Evolutionary conservation across 53 echinoderm and acorn worm species (phyloP), one percentile per base, ranked within the genome.

Genomic region (Henricia sp.): DNA sequence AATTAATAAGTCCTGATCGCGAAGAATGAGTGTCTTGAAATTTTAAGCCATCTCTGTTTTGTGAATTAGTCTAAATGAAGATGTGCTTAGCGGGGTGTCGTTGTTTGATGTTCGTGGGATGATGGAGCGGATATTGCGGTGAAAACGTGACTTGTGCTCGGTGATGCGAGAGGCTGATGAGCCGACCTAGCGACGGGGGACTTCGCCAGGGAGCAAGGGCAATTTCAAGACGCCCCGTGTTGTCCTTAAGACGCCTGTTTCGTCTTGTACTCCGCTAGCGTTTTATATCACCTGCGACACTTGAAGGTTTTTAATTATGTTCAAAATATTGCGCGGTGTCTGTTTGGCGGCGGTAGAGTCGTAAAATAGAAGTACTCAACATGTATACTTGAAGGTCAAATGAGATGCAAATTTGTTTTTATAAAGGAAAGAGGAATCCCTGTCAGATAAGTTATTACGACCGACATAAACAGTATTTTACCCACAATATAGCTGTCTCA

Each of bases 111-210:
- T n/a, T n/a, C n/a, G n/a, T n/a, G n/a, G n/a, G n/a, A n/a, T n/a
- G n/a, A n/a, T n/a, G n/a, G n/a, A n/a, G n/a, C n/a, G n/a, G n/a
- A n/a, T n/a, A n/a, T n/a, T n/a, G n/a, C n/a, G n/a, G n/a, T n/a
- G n/a, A n/a, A n/a, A 25, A 25, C 52, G 80, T 63, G 65, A 30
- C 80, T 12, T 80, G 42, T 77, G 42, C 43, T 32, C 77, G 59
- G 25, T 59, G 48, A 60, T 11, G 48, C 9, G 62, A 30, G 62
- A 60, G 62, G 62, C 29, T 60, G 62, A 29, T 60, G 11, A 60
- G 33, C 29, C 10, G 62, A 14, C 13, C 29, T 23, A 17, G 62
- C 17, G 33, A 44, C 13, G 62, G 62, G 11, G 32, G 14, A 34
- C 12, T 32, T 10, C 6, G 12, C 30, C 29, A 34, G 33, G 9